A percentile compares a stretch with the other conserved stretches of the same genome.
phyloP scores from a whole-genome alignment of 2,888 invertebrate species.

The Drosophila atroscutellata region DNA sequence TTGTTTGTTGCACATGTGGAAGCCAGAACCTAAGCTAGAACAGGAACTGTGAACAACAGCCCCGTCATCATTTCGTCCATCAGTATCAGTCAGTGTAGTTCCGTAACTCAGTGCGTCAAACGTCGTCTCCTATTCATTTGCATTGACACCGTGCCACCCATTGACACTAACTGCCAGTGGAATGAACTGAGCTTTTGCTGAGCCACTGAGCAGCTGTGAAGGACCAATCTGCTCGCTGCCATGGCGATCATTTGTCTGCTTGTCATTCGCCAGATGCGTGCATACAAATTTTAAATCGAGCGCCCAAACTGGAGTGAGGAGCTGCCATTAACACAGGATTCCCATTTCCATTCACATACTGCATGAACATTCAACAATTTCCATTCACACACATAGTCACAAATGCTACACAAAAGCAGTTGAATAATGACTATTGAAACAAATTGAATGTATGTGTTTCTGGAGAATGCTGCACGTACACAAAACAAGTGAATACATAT shows the following conservation, averaged over 20 bases:
- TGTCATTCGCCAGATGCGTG: constrained; percentile 44
- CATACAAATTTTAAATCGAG: constrained; percentile 4
- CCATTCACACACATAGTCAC: not conserved
- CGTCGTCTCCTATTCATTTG: not conserved
- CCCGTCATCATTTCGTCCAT: not conserved
- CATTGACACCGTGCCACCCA: not conserved
- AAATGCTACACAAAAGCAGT: constrained; percentile 4
- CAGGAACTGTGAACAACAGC: not conserved
- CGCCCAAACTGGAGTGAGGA: not conserved
- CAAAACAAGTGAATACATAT: not conserved
- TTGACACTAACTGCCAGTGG: not conserved
- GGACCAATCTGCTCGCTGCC: constrained; percentile 15
- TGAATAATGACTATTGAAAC: constrained; percentile 3
- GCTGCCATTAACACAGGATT: constrained; percentile 47
- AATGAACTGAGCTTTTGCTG: constrained; percentile 1
- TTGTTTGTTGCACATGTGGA: not conserved
- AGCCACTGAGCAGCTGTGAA: not conserved
- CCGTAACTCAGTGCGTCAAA: not conserved
- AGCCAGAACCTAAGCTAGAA: not conserved
- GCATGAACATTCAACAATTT: constrained; percentile 2
- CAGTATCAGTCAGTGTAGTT: not conserved
- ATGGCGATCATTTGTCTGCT: constrained; percentile 46
- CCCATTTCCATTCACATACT: constrained; percentile 19
- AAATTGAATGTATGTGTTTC: not conserved
- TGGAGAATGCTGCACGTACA: not conserved